Evolutionary conservation across 2,888 invertebrate genomes (phyloP).

Genomic region (Hirtodrosophila duncani): DNA sequence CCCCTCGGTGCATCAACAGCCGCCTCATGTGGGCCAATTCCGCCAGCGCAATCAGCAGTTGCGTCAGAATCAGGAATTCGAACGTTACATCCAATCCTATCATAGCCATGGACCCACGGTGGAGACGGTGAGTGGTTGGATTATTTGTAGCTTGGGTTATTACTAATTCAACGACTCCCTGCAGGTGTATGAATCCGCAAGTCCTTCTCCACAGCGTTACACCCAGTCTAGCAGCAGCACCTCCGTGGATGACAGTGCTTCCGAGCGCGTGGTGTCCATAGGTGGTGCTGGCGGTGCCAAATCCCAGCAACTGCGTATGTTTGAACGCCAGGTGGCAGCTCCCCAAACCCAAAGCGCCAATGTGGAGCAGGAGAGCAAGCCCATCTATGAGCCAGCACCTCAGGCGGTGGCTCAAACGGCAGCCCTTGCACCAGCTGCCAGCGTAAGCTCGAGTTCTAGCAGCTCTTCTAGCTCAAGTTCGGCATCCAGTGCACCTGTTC

Average conservation of each 20-base stretch:
- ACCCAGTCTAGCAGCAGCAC: slow-evolving; percentile 44
- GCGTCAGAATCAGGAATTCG: slow-evolving; percentile 75
- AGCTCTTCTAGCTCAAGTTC: slow-evolving; percentile 15
- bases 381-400: slow-evolving; percentile 48
- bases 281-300: slow-evolving; percentile 46
- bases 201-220: slow-evolving; percentile 59
- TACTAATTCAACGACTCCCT: background rate
- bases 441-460: slow-evolving; percentile 19
- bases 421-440: slow-evolving; percentile 24
- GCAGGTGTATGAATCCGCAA: slow-evolving; percentile 74
- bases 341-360: slow-evolving; percentile 54
- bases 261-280: slow-evolving; percentile 51
- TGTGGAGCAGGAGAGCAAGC: slow-evolving; percentile 49
- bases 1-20: slow-evolving; percentile 45
- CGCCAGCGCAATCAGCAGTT: slow-evolving; percentile 65
- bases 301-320: slow-evolving; percentile 61
- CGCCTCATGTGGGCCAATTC: slow-evolving; percentile 54
- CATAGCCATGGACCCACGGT: slow-evolving; percentile 75
- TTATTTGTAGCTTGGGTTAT: background rate
- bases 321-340: slow-evolving; percentile 73
- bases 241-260: slow-evolving; percentile 27
- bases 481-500: slow-evolving; percentile 9
- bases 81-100: slow-evolving; percentile 75
- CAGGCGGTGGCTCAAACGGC: slow-evolving; percentile 24
- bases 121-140: slow-evolving; percentile 65